These are phyloP conservation scores for Drosophila sturtevanti DNA, from an alignment of 1,140 invertebrate species.

Conservation along the genomic window DNA sequence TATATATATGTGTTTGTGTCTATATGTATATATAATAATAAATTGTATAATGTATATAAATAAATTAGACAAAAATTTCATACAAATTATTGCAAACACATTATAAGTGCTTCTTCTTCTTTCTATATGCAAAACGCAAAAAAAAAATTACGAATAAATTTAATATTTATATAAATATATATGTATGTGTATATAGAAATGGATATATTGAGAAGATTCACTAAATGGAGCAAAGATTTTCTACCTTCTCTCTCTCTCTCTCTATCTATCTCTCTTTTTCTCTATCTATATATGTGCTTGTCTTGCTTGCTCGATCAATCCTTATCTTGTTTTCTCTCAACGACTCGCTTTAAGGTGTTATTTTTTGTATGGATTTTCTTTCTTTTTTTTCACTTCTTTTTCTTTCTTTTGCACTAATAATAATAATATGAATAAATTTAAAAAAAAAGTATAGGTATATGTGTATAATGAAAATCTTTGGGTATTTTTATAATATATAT, in stretches of 20 bases:
- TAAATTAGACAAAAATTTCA: slow-evolving; percentile 45
- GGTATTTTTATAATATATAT: background rate
- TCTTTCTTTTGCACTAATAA: background rate
- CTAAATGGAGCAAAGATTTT: background rate
- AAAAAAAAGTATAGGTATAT: slow-evolving; percentile 1
- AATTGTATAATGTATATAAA: slow-evolving; percentile 28
- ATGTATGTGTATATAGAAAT: background rate
- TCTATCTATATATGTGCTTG: background rate
- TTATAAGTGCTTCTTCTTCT: background rate
- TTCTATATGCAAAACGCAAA: background rate
- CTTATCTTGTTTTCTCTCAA: too few species aligned
- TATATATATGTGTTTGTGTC: slow-evolving; percentile 31
- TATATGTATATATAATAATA: slow-evolving; percentile 20
- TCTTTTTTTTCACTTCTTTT: background rate
- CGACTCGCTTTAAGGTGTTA: background rate
- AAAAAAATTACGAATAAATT: background rate
- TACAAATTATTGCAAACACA: slow-evolving; percentile 39
- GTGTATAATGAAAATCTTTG: slow-evolving; percentile 8
- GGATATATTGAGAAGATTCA: background rate
- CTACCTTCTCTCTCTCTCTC: background rate
- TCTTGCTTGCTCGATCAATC: background rate
- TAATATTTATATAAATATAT: background rate
- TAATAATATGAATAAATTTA: slow-evolving; percentile 4
- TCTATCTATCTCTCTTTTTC: background rate
- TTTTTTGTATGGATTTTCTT: too few species aligned